These are phyloP conservation scores for Diaperis boleti DNA, from an alignment of 2,888 invertebrate species.

Conservation along the genomic window DNA sequence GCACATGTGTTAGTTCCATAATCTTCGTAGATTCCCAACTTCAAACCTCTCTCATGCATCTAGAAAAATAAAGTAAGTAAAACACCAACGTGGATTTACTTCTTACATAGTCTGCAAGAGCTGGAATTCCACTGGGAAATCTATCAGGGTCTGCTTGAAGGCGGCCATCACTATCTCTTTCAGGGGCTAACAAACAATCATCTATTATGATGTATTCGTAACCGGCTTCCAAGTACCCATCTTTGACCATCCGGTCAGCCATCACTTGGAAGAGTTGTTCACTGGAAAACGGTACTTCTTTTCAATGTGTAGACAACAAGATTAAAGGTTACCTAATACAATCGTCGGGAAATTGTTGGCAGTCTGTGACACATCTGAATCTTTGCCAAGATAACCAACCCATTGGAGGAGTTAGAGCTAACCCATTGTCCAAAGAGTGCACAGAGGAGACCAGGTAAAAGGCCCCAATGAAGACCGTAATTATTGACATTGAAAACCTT, in stretches of 20 bases:
- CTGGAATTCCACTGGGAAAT: slow-evolving; percentile 74
- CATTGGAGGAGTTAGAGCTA: slow-evolving; percentile 77
- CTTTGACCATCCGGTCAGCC: slow-evolving; percentile 70
- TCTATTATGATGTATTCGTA: slow-evolving; percentile 73
- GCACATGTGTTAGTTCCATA: slow-evolving; percentile 83
- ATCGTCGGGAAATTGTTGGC: slow-evolving; percentile 68
- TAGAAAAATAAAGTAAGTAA: too few species aligned
- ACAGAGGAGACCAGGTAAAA: background rate
- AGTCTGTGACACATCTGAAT: slow-evolving; percentile 75
- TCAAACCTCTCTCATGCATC: slow-evolving; percentile 80
- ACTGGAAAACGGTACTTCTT: slow-evolving; percentile 61
- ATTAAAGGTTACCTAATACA: slow-evolving; percentile 49
- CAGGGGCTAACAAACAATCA: slow-evolving; percentile 72
- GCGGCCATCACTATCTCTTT: slow-evolving; percentile 64
- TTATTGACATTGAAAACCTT: too few species aligned
- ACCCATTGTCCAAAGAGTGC: slow-evolving; percentile 68
- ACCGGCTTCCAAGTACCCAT: slow-evolving; percentile 73
- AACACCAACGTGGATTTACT: too few species aligned
- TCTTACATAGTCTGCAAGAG: slow-evolving; percentile 71
- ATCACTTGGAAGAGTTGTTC: slow-evolving; percentile 70
- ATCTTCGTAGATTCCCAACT: slow-evolving; percentile 87
- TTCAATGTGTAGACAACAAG: background rate
- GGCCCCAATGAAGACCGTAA: background rate
- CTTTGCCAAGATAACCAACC: slow-evolving; percentile 79
- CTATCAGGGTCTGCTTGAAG: slow-evolving; percentile 70